phyloP scores from a whole-genome alignment of 2,113 vertebrate genomes.

The Otocyon megalotis region DNA sequence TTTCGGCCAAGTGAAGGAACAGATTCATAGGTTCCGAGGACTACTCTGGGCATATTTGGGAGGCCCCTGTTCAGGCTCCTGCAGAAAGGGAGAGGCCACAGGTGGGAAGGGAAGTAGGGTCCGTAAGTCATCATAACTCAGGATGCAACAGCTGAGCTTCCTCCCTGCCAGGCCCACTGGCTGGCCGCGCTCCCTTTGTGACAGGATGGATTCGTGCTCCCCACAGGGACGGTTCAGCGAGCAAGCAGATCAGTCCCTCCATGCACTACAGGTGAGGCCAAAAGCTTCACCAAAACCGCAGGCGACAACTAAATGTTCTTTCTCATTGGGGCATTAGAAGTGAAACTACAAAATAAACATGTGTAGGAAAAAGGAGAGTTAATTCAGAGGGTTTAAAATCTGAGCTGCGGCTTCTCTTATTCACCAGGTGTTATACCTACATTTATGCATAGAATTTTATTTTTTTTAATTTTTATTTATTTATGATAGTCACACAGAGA shows the following conservation, averaged over 20 bases:
- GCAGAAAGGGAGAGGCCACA: not conserved
- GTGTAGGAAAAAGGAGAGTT: not conserved
- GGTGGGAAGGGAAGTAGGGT: not conserved
- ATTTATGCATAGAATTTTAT: slow-evolving; percentile 35
- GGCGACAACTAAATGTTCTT: not conserved
- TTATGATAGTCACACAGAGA: too few relatives aligned
- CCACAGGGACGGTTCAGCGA: not conserved
- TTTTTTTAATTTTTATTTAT: not conserved
- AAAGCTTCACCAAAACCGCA: not conserved
- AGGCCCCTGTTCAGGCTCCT: not conserved
- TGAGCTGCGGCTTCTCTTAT: not conserved
- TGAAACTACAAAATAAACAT: not conserved
- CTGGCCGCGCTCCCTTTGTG: not conserved
- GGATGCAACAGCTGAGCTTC: not conserved
- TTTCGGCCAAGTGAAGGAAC: not conserved
- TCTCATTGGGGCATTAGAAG: not conserved
- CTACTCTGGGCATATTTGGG: not conserved
- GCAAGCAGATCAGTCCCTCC: not conserved
- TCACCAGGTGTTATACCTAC: not conserved
- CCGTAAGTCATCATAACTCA: not conserved
- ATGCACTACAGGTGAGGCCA: not conserved
- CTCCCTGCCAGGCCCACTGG: not conserved
- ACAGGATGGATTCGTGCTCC: not conserved
- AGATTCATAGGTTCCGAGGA: not conserved
- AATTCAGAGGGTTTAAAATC: not conserved